Evolutionary conservation across 2,888 invertebrate species (phyloP), one percentile per base, ranked within the genome.

Genomic region (Furcula furcula): DNA sequence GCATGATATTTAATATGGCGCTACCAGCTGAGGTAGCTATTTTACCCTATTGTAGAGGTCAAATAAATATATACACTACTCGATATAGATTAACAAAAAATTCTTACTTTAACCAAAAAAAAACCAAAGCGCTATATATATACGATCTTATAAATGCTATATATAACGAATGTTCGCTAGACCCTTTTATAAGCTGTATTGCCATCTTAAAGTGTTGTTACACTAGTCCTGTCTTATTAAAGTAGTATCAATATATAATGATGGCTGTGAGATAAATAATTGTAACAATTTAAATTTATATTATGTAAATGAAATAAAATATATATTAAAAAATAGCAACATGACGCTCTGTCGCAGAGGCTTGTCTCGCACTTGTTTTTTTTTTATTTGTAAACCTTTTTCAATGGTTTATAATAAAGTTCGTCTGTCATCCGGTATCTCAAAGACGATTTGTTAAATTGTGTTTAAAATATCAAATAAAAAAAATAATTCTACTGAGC

Each of bases 161-260:
- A 69, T 74, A 64, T 71, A 73, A 82, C 75, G 70, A 76, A 81
- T 80, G 76, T 86, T 84, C 82, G 86, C 87, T 87, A 88, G 87
- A 72, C 69, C 79, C 74, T 83, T 85, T 81, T 87, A 70, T 85
- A 85, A 83, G 80, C 81, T 77, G 76, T 74, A 64, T 28, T 67
- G 86, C 87, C 82, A 84, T 86, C 85, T 77, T 77, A 58, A 69
- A 76, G 83, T 85, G 81, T 80, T 76, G 77, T 80, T 73, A 83
- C 79, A 77, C 76, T 84, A 84, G 83, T 84, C 79, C 85, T 82
- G 75, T 86, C 81, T 84, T 75, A 82, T 84, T 81, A 84, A 86
- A 82, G 87, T 88, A 87, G 87, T 82, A 83, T 86, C 88, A 87
- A 86, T 87, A 86, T 86, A 81, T 87, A 88, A 87, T 86, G 88